Evolutionary conservation across 2,888 invertebrate species (phyloP).

Genomic region (Drosophila affinis): DNA sequence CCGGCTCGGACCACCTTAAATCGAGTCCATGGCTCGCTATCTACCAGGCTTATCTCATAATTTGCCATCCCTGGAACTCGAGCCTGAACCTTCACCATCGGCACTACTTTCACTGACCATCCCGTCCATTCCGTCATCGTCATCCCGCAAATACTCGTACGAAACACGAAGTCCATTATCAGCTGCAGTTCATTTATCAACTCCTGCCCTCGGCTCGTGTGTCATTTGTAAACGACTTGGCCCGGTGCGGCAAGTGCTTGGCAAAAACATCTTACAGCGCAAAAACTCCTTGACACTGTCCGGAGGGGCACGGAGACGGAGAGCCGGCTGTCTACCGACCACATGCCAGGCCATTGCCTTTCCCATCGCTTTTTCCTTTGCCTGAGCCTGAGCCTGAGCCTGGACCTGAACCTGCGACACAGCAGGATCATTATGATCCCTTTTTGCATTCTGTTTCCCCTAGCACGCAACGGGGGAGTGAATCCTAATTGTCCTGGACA

Average conservation of each 20-base stretch:
- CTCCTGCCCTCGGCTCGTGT: conserved; percentile 62
- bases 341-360: conserved; percentile 49
- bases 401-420: conserved; percentile 10
- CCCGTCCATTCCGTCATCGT: background rate
- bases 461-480: conserved; percentile 65
- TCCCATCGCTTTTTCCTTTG: conserved; percentile 3
- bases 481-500: conserved; percentile 54
- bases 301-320: conserved; percentile 9
- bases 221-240: conserved; percentile 59
- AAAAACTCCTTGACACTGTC: conserved; percentile 62
- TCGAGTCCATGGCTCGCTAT: conserved; percentile 35
- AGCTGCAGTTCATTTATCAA: conserved; percentile 72
- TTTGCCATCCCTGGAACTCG: conserved; percentile 47
- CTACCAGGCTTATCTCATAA: conserved; percentile 42
- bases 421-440: conserved; percentile 68
- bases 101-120: conserved; percentile 71
- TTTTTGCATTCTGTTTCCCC: conserved; percentile 44
- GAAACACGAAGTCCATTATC: conserved; percentile 60
- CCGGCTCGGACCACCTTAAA: conserved; percentile 61
- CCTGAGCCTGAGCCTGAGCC: conserved; percentile 6
- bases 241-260: conserved; percentile 45
- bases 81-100: conserved; percentile 60
- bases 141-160: no score
- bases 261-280: conserved; percentile 48
- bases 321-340: conserved; percentile 47